A percentile compares a stretch with the other conserved stretches of the same genome.
phyloP scores from a whole-genome alignment of 2,888 invertebrate genomes.

The Mellilla xanthometata region DNA sequence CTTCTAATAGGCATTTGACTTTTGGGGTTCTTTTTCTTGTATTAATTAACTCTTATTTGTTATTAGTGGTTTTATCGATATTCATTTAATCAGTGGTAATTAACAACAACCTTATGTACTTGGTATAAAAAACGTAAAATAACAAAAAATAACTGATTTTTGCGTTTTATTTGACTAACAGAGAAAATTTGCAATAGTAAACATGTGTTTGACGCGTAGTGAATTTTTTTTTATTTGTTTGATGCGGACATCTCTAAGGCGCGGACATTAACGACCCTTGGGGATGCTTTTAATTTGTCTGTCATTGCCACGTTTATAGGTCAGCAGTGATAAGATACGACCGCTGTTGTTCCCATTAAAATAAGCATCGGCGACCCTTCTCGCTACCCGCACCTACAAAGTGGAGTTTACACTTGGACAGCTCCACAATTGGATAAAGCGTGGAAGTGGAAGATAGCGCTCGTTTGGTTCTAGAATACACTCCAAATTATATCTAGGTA shows the following conservation, averaged over 20 bases:
- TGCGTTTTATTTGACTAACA: too few relatives aligned
- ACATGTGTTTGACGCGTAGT: too few relatives aligned
- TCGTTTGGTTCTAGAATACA: neutral
- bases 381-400: neutral
- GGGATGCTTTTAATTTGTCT: too few relatives aligned
- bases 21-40: slow-evolving; percentile 28
- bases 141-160: too few relatives aligned
- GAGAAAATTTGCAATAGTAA: too few relatives aligned
- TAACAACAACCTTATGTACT: too few relatives aligned
- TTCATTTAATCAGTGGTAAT: neutral
- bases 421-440: neutral
- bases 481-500: neutral
- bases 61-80: neutral
- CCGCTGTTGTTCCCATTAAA: neutral
- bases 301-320: too few relatives aligned
- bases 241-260: too few relatives aligned
- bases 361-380: neutral
- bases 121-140: too few relatives aligned
- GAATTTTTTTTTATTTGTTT: too few relatives aligned
- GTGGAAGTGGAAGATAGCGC: neutral
- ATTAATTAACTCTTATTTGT: slow-evolving; percentile 22
- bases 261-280: too few relatives aligned
- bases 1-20: slow-evolving; percentile 25
- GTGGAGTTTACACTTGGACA: neutral
- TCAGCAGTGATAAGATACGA: neutral